Percentiles rank a stretch among this genome's conserved stretches.
phyloP scores from a whole-genome alignment of 2,113 vertebrate genomes.

The Perccottus glenii region DNA sequence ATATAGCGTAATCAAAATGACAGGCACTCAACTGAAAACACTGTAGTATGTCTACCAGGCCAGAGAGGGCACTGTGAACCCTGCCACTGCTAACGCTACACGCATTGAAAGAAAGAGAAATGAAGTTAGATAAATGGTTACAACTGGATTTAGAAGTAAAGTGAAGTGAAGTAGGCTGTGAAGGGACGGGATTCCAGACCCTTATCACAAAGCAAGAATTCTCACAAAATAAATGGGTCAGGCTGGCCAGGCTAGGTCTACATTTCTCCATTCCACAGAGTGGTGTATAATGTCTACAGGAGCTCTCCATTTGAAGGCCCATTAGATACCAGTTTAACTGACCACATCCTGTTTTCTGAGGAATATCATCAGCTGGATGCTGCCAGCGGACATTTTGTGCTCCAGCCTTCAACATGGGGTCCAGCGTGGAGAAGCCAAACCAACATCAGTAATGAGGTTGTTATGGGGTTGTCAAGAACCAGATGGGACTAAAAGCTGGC shows the following conservation, averaged over 20 bases:
- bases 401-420: conserved; percentile 48
- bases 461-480: conserved; percentile 60
- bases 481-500: conserved; percentile 60
- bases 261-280: conserved; percentile 32
- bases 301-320: conserved; percentile 40
- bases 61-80: too few species aligned
- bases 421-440: conserved; percentile 29
- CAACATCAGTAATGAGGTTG: conserved; percentile 52
- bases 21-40: too few species aligned
- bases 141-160: too few species aligned
- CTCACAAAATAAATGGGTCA: not conserved
- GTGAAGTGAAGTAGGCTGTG: too few species aligned
- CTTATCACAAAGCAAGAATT: not conserved
- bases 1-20: too few species aligned
- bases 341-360: conserved; percentile 60
- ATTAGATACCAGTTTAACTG: conserved; percentile 54
- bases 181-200: too few species aligned
- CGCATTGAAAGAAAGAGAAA: too few species aligned
- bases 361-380: conserved; percentile 57
- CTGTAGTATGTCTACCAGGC: too few species aligned
- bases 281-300: conserved; percentile 24
- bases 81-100: too few species aligned
- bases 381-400: conserved; percentile 66
- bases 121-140: too few species aligned
- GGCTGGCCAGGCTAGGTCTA: not conserved